These are phyloP conservation scores for Nanorana parkeri DNA, from an alignment of 2,113 vertebrate species.

Conservation along the genomic window DNA sequence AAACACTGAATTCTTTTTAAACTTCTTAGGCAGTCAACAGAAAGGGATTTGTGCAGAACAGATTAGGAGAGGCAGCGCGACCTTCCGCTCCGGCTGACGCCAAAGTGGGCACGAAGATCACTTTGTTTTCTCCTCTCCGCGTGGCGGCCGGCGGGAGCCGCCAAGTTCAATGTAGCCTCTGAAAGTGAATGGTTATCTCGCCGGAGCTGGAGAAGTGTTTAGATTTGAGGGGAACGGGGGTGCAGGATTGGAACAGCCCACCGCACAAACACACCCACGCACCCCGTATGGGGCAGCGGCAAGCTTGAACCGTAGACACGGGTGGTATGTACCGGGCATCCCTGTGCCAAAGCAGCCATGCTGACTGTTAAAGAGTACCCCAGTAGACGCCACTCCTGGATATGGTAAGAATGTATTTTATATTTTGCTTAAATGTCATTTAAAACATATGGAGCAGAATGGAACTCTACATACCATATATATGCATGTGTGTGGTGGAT, in stretches of 20 bases:
- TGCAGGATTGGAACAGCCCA: too few species aligned
- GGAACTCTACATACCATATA: too few species aligned
- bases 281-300: neutral
- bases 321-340: neutral
- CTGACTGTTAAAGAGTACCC: slow-evolving; percentile 67
- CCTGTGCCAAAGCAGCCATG: slow-evolving; percentile 60
- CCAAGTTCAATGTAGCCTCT: neutral
- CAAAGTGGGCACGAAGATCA: neutral
- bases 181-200: neutral
- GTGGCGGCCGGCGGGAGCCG: neutral
- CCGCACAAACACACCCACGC: neutral
- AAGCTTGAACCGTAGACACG: neutral
- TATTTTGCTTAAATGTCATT: too few species aligned
- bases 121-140: neutral
- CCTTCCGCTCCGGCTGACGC: slow-evolving; percentile 6
- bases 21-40: slow-evolving; percentile 45
- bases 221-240: too few species aligned
- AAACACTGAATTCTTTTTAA: slow-evolving; percentile 46
- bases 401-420: slow-evolving; percentile 69
- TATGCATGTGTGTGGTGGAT: too few species aligned
- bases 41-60: slow-evolving; percentile 48
- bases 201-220: too few species aligned
- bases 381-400: slow-evolving; percentile 75
- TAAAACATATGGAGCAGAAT: too few species aligned
- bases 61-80: slow-evolving; percentile 6